These are phyloP conservation scores for Steromphala cineraria DNA, from an alignment of 2,888 invertebrate species.

Conservation along the genomic window DNA sequence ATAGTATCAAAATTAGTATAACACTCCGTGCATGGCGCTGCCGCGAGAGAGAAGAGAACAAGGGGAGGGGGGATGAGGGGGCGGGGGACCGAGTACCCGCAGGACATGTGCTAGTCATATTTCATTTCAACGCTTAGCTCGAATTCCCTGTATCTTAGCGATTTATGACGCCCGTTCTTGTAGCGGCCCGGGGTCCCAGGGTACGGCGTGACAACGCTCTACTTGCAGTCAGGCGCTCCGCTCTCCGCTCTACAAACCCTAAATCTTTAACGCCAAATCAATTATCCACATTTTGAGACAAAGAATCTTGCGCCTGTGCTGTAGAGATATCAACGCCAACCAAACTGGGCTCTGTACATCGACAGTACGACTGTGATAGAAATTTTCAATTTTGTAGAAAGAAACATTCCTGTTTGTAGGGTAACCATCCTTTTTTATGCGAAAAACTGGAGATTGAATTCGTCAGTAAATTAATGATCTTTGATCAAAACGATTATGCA, in stretches of 20 bases:
- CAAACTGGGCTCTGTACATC: too few species aligned
- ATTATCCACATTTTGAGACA: neutral
- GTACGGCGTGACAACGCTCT: neutral
- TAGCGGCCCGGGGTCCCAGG: neutral
- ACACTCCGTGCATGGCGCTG: neutral
- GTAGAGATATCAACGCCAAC: too few species aligned
- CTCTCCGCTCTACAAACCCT: neutral
- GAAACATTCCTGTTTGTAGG: too few species aligned
- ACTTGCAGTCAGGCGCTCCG: neutral
- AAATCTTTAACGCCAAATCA: neutral
- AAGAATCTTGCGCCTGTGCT: too few species aligned
- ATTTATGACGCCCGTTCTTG: neutral
- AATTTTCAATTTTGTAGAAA: too few species aligned
- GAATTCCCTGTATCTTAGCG: neutral
- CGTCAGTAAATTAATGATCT: too few species aligned
- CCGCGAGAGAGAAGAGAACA: neutral
- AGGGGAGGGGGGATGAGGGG: neutral
- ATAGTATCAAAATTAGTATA: constrained; percentile 6
- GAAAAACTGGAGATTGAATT: too few species aligned
- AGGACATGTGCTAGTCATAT: constrained; percentile 2
- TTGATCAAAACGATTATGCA: too few species aligned
- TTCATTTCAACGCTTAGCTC: constrained; percentile 3
- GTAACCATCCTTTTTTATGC: too few species aligned
- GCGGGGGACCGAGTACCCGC: neutral
- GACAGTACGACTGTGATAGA: too few species aligned